These are phyloP conservation scores for Lithobates sylvaticus DNA, from an alignment of 2,797 vertebrate species.

Conservation along the genomic window DNA sequence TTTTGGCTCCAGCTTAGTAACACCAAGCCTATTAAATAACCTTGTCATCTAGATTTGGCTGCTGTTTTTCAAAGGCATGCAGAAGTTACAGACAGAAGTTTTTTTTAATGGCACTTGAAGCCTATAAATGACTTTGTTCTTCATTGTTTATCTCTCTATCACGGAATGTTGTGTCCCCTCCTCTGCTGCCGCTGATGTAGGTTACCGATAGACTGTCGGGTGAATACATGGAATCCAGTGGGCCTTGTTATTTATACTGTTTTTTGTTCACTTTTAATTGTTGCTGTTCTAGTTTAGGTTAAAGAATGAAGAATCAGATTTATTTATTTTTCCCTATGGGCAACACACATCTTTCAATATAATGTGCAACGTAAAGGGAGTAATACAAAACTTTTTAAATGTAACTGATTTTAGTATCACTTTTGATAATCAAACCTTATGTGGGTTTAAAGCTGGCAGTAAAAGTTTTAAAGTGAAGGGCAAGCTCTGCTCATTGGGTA, in stretches of 20 bases:
- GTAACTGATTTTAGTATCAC: too few relatives aligned
- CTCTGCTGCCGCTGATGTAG: neutral
- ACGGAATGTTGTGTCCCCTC: neutral
- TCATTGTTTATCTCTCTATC: conserved; percentile 27
- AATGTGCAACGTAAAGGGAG: too few relatives aligned
- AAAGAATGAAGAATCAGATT: neutral
- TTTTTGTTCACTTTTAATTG: neutral
- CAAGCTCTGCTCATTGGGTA: too few relatives aligned
- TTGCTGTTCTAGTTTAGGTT: neutral
- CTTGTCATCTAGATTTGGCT: conserved; percentile 5
- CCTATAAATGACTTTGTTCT: conserved; percentile 33
- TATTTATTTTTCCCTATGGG: too few relatives aligned
- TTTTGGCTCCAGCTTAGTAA: conserved; percentile 3
- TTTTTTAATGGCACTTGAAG: conserved; percentile 1
- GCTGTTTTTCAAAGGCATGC: neutral
- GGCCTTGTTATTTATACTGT: too few relatives aligned
- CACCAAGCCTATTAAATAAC: conserved; percentile 2
- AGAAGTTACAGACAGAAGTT: neutral
- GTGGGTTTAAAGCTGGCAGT: too few relatives aligned
- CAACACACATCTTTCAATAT: too few relatives aligned
- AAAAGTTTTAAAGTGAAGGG: too few relatives aligned
- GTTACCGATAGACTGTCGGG: conserved; percentile 1
- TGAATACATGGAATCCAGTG: neutral
- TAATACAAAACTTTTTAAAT: too few relatives aligned
- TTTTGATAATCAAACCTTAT: too few relatives aligned